Evolutionary conservation across 2,113 vertebrate genomes (phyloP).

Genomic region (Hystrix brachyura): DNA sequence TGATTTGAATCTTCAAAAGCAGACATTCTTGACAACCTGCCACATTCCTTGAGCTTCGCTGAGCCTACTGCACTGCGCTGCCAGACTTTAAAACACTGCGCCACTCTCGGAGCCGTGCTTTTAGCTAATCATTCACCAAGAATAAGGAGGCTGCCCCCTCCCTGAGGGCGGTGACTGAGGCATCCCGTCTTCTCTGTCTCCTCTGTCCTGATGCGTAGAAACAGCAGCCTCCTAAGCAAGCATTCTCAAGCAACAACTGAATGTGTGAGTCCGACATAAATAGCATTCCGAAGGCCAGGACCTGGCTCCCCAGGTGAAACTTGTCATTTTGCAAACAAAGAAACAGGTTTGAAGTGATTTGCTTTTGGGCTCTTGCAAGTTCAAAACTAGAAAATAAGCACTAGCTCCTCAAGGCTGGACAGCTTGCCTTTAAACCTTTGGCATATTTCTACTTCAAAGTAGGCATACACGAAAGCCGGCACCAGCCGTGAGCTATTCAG

Average conservation of each 20-base stretch:
- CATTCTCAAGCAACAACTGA: neutral
- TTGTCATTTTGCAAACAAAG: constrained; percentile 48
- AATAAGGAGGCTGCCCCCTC: neutral
- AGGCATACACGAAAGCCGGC: neutral
- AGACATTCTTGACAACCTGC: neutral
- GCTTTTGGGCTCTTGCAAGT: constrained; percentile 29
- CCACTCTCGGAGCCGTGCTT: neutral
- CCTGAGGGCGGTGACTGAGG: neutral
- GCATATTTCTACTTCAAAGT: constrained; percentile 4
- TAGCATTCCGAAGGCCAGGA: neutral
- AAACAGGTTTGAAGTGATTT: constrained; percentile 47
- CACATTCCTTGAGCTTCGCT: neutral
- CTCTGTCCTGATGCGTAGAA: neutral
- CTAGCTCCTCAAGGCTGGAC: neutral
- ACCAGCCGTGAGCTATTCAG: neutral
- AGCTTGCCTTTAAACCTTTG: constrained; percentile 3
- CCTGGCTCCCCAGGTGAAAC: neutral
- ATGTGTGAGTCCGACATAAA: neutral
- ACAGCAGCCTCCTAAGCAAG: neutral
- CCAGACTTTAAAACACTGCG: neutral
- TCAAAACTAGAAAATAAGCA: constrained; percentile 43
- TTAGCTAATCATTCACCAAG: neutral
- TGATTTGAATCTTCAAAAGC: constrained; percentile 31
- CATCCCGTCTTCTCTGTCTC: neutral
- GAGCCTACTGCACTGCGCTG: neutral